Evolutionary conservation across 2,113 vertebrate genomes (phyloP).

Genomic region (Smithornis capensis): DNA sequence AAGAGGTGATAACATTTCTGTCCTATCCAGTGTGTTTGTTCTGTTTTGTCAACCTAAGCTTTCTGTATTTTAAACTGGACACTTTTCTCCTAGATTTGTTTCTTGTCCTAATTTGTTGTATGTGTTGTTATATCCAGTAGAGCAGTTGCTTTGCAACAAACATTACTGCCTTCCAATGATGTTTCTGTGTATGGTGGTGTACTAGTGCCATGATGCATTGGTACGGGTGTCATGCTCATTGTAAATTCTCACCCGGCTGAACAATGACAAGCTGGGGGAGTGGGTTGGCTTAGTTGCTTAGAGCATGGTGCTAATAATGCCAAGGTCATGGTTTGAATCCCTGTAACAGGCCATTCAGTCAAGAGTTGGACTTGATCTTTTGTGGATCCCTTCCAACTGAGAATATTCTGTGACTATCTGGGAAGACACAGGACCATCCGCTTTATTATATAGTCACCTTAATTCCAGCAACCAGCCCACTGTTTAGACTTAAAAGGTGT

Average conservation of each 20-base stretch:
- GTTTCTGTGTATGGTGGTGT: not conserved
- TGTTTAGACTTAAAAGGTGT: not conserved
- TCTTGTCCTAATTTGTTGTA: not conserved
- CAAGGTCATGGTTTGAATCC: not conserved
- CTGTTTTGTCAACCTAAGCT: not conserved
- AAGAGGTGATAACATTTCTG: not conserved
- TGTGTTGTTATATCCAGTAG: not conserved
- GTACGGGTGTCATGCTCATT: fast-evolving
- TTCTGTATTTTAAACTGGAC: not conserved
- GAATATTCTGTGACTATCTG: not conserved
- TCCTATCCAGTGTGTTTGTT: not conserved
- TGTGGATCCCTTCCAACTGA: not conserved
- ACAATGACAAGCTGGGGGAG: not conserved
- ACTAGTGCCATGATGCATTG: not conserved
- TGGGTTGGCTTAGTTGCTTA: not conserved
- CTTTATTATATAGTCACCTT: fast-evolving
- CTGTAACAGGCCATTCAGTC: not conserved
- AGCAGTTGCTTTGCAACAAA: not conserved
- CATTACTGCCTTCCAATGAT: not conserved
- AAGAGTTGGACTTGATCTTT: not conserved
- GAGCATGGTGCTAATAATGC: not conserved
- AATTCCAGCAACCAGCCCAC: not conserved
- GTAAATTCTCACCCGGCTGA: fast-evolving
- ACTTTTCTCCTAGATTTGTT: not conserved
- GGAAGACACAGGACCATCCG: not conserved